Base-by-base conservation (phyloP, 2,888 invertebrate genomes). In the Neocrepidodera transversa region DNA sequence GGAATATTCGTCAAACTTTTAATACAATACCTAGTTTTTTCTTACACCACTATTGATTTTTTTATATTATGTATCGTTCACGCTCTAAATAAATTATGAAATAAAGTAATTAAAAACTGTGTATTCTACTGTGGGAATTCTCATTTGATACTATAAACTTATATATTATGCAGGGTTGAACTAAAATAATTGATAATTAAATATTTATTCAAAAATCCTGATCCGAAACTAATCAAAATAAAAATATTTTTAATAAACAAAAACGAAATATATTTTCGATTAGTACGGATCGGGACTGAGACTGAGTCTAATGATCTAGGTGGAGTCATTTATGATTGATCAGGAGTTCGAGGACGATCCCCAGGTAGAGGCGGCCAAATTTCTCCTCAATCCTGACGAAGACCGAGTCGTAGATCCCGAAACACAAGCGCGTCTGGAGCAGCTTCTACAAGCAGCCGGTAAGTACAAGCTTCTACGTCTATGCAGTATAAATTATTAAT, bases 381-480 rank as follows among this genome's bases (percentile, higher is more conserved):
- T 87, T 78, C 79, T 88, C 65, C 78, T 89, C 68, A 83, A 84
- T 63, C 81, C 85, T 17, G 85, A 83, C 76, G 84, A 86, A 43
- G 88, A 89, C 74, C 82, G 87, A 72, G 83, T 88, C 45, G 90
- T 90, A 64, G 90, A 90, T 79, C 91, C 92, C 42, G 92, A 93
- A 79, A 93, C 94, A 72, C 93, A 94, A 80, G 93, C 92, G 50
- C 84, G 95, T 71, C 86, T 97, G 62, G 95, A 95, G 82, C 95
- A 95, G 67, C 85, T 97, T 68, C 86, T 97, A 67, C 95, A 97
- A 84, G 96, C 95, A 76, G 96, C 96, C 77, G 92, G 87, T 87
- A 80, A 79, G 72, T 8, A 6, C 8, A 28, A 28, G 2, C 23
- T 23, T 23, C n/a, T n/a, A n/a, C n/a, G n/a, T n/a, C n/a, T n/a